Percentiles rank a stretch among this genome's conserved stretches.
Evolutionary conservation across 1,140 invertebrate species (phyloP).

Genomic region (Daktulosphaira vitifoliae): DNA sequence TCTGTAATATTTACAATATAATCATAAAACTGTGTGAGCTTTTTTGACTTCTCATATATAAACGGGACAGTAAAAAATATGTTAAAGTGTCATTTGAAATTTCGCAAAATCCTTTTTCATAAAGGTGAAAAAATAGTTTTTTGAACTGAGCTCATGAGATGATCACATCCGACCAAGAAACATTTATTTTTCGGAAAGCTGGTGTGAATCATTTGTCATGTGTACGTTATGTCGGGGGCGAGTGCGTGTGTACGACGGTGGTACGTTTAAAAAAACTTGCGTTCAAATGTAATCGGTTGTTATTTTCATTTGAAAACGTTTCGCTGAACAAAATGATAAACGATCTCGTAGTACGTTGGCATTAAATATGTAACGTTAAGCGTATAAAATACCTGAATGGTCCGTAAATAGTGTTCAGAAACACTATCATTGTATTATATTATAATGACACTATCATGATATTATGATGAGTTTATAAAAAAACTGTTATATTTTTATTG

Average conservation of each 20-base stretch:
- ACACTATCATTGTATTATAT: too few relatives aligned
- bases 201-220: conserved; percentile 29
- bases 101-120: not conserved
- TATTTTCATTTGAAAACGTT: conserved; percentile 22
- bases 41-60: too few relatives aligned
- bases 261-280: not conserved
- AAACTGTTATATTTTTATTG: too few relatives aligned
- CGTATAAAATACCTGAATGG: not conserved
- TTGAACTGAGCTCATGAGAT: not conserved
- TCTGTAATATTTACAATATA: too few relatives aligned
- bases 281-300: conserved; percentile 15
- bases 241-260: too few relatives aligned
- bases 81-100: not conserved
- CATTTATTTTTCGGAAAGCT: conserved; percentile 4
- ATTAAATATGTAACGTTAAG: conserved; percentile 19
- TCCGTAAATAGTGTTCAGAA: too few relatives aligned
- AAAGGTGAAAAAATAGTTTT: not conserved
- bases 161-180: not conserved
- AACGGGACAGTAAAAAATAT: too few relatives aligned
- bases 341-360: not conserved
- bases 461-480: too few relatives aligned
- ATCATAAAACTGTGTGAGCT: too few relatives aligned
- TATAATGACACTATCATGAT: too few relatives aligned
- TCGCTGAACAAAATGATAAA: conserved; percentile 6
- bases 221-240: too few relatives aligned